Evolutionary conservation across 2,797 vertebrate genomes (phyloP), one percentile per base, ranked within the genome.

Genomic region (Semaprochilodus insignis): DNA sequence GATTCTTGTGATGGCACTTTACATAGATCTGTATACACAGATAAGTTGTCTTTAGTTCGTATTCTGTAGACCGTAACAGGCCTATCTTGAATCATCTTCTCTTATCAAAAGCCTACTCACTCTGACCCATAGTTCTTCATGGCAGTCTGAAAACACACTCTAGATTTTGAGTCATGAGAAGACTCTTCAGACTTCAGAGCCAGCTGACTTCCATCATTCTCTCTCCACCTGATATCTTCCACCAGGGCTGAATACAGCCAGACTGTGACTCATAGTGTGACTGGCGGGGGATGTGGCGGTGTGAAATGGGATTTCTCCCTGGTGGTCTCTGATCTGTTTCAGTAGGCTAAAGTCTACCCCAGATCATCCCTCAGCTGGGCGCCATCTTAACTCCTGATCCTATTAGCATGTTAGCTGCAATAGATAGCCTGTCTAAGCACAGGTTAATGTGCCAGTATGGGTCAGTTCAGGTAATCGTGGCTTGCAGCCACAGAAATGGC

Each of bases 301-400:
- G 67, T 71, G 57, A 72, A 81, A 60, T 59, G 59, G 60, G 78
- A 77, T 77, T 73, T 73, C 57, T 67, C 34, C 0, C 23, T 27
- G 23, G 44, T 72, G 70, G 44, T 44, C 70, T 55, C 71, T 31
- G 51, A 73, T 67, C 65, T 40, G 31, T 40, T 67, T 21, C 31
- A 67, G 34, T 40, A 15, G 31, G 27, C 34, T 60, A 3, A 3
- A 27, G 15, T 23, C 40, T 51, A 51, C 71, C 51, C 51, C 51
- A 55, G 71, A 54, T 54, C 23, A 73, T 55, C 25, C 14, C 71
- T 27, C 48, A 52, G 57, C 44, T n/a, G 17, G 69, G 23, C 14
- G 19, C 57, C 31, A 25, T 54, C 21, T 80, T 23, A 73, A 15
- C 44, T 65, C 71, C 1, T 36, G 60, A 74, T 81, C 44, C n/a